Evolutionary conservation across 2,797 vertebrate genomes (phyloP).

Genomic region (Peromyscus aztecus): DNA sequence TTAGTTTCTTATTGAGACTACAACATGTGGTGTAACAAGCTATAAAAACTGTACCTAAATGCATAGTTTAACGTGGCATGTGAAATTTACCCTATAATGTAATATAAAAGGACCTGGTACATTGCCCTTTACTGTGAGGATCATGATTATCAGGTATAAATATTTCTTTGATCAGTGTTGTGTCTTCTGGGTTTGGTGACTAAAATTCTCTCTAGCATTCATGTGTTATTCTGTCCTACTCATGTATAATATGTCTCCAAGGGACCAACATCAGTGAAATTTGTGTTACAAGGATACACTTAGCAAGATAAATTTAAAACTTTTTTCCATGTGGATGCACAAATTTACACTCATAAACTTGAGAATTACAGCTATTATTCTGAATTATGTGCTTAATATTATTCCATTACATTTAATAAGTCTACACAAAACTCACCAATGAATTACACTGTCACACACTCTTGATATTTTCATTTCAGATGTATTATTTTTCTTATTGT

Average conservation of each 20-base stretch:
- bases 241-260: not conserved
- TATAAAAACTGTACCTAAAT: not conserved
- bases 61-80: not conserved
- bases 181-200: not conserved
- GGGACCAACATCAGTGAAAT: not conserved
- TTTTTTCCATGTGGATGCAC: not conserved
- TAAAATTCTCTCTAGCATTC: not conserved
- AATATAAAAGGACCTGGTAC: not conserved
- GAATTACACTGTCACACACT: not conserved
- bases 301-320: not conserved
- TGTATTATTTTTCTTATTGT: too few species aligned
- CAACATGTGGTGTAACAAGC: not conserved
- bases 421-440: not conserved
- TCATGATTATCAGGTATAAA: not conserved
- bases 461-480: not conserved
- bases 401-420: not conserved
- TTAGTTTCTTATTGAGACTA: not conserved
- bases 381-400: not conserved
- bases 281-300: not conserved
- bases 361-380: not conserved
- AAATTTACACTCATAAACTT: not conserved
- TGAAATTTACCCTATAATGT: not conserved
- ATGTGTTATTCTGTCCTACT: not conserved
- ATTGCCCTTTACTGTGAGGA: not conserved
- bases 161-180: not conserved